Conservation (phyloP, 2,113 vertebrate species). For the Otus sunia region DNA sequence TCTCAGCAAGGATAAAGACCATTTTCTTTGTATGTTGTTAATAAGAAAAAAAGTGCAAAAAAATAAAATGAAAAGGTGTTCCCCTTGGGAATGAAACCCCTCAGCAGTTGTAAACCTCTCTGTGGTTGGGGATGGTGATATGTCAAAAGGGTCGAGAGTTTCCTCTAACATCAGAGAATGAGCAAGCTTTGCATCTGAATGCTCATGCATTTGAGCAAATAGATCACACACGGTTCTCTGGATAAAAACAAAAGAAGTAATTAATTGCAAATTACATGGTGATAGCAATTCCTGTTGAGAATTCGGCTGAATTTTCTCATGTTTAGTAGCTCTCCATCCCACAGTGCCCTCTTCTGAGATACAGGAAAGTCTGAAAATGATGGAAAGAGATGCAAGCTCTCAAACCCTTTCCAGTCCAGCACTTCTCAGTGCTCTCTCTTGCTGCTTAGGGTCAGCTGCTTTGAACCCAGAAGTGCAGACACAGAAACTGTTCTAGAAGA, state of each 20-base stretch:
- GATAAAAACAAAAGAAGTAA: constrained; percentile 62
- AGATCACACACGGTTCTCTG: constrained; percentile 5
- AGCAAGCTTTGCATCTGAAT: not conserved
- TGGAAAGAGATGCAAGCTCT: not conserved
- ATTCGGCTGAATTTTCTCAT: not conserved
- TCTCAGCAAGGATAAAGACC: constrained; percentile 2
- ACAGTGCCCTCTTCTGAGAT: constrained; percentile 76
- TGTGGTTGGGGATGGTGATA: not conserved
- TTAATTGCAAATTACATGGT: constrained; percentile 63
- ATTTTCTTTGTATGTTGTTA: not conserved
- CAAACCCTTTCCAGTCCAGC: not conserved
- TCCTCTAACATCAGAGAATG: not conserved
- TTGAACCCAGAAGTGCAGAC: not conserved
- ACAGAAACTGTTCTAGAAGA: not conserved
- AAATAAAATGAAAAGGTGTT: not conserved
- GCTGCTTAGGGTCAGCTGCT: not conserved
- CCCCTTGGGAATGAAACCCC: not conserved
- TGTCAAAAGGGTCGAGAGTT: not conserved
- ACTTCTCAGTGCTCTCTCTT: not conserved
- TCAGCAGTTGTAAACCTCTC: not conserved
- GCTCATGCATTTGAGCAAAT: constrained; percentile 24
- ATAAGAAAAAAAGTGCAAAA: not conserved
- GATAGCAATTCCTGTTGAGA: constrained; percentile 25
- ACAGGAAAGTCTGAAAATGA: not conserved
- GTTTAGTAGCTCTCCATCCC: constrained; percentile 61